A percentile compares a stretch with the other conserved stretches of the same genome.
Evolutionary conservation across 2,888 invertebrate species (phyloP).

Genomic region (Latrodectus elegans): DNA sequence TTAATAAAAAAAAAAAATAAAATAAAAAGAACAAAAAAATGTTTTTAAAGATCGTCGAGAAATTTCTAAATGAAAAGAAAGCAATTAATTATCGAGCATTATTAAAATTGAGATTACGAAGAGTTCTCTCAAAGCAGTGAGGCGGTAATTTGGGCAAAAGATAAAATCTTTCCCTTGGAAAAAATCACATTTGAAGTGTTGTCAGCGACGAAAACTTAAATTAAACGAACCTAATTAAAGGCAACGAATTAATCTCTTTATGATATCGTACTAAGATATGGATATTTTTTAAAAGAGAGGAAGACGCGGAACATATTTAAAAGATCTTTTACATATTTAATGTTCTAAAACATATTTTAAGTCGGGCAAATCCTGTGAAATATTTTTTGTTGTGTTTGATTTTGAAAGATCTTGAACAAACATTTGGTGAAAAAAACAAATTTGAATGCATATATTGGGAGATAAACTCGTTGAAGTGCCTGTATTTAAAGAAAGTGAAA

Average conservation of each 20-base stretch:
- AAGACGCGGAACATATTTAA: background rate
- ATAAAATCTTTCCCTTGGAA: constrained; percentile 1
- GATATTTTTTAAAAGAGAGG: background rate
- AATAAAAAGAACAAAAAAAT: no score
- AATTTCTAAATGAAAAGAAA: constrained; percentile 30
- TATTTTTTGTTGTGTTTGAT: background rate
- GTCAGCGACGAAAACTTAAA: constrained; percentile 34
- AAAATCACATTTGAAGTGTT: constrained; percentile 6
- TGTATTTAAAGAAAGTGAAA: no score
- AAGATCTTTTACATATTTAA: constrained; percentile 1
- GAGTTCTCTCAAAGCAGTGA: background rate
- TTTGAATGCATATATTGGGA: no score
- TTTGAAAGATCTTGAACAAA: background rate
- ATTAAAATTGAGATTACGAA: constrained; percentile 57
- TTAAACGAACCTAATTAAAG: constrained; percentile 61
- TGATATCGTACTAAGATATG: constrained; percentile 4
- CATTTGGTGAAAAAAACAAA: no score
- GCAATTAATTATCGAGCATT: constrained; percentile 63
- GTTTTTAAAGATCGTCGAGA: background rate
- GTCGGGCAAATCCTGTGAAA: background rate
- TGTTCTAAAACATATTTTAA: background rate
- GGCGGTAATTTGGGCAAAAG: background rate
- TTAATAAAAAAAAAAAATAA: constrained; percentile 6
- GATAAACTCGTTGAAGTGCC: no score
- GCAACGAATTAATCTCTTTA: constrained; percentile 38